These are phyloP conservation scores for Luehdorfia chinensis DNA, from an alignment of 1,140 invertebrate species.

Conservation along the genomic window DNA sequence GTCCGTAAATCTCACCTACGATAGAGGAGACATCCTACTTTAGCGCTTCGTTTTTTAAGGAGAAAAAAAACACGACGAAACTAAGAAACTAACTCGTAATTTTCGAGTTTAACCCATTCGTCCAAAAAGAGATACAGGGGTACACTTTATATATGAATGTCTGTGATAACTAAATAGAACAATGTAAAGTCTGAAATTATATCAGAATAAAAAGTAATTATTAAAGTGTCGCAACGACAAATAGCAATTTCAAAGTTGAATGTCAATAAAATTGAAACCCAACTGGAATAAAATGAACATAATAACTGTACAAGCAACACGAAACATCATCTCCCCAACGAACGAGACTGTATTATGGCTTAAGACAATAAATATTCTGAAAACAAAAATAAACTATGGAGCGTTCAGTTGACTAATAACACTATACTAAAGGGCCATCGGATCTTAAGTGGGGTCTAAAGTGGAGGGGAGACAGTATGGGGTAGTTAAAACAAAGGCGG, in stretches of 20 bases:
- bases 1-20: no score
- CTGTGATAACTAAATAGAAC: no score
- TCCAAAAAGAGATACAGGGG: no score
- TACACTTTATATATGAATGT: no score
- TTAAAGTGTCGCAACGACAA: background rate
- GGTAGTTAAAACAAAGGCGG: constrained; percentile 57
- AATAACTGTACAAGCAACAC: constrained; percentile 6
- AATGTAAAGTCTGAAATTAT: no score
- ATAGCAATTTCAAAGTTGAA: background rate
- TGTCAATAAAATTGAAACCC: background rate
- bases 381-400: constrained; percentile 55
- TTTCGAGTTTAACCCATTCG: no score
- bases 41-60: no score
- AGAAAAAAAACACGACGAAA: no score
- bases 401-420: constrained; percentile 58
- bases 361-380: constrained; percentile 33
- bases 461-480: constrained; percentile 35
- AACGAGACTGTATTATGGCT: constrained; percentile 25
- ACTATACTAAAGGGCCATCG: constrained; percentile 58
- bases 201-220: background rate
- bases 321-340: constrained; percentile 26
- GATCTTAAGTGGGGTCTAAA: constrained; percentile 47
- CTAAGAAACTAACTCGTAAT: no score
- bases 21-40: no score
- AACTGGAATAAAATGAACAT: constrained; percentile 12